phyloP scores from a whole-genome alignment of 1,140 invertebrate genomes.

The Samia ricini region DNA sequence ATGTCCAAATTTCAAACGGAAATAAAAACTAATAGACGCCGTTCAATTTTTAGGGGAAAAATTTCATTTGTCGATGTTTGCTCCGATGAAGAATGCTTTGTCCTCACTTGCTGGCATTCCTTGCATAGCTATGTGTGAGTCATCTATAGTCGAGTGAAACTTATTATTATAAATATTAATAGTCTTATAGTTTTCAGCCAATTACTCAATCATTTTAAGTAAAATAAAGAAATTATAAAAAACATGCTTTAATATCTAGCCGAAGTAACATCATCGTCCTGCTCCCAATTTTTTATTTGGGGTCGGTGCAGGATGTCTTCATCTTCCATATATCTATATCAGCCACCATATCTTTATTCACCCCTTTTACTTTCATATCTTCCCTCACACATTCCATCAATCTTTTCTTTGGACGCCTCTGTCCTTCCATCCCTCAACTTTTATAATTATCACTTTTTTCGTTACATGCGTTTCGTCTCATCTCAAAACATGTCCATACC shows the following conservation, averaged over 20 bases:
- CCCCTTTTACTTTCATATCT: too few relatives aligned
- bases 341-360: too few relatives aligned
- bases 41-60: background rate
- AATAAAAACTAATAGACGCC: background rate
- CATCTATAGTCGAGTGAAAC: slow-evolving; percentile 10
- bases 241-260: background rate
- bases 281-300: too few relatives aligned
- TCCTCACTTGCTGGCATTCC: slow-evolving; percentile 15
- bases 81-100: slow-evolving; percentile 19
- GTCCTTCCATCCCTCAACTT: too few relatives aligned
- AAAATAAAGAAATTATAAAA: background rate
- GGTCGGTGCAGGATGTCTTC: too few relatives aligned
- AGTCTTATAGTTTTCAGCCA: background rate
- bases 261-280: too few relatives aligned
- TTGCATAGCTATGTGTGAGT: slow-evolving; percentile 8
- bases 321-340: too few relatives aligned
- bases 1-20: background rate
- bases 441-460: too few relatives aligned
- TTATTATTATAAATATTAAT: background rate
- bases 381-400: too few relatives aligned
- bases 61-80: slow-evolving; percentile 13
- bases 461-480: too few relatives aligned
- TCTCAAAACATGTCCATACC: too few relatives aligned
- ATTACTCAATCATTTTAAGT: background rate
- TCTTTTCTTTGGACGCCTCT: too few relatives aligned